Percentiles rank a stretch among this genome's conserved stretches.
Evolutionary conservation across 2,888 invertebrate genomes (phyloP).

Genomic region (Nemotelus nigrinus): DNA sequence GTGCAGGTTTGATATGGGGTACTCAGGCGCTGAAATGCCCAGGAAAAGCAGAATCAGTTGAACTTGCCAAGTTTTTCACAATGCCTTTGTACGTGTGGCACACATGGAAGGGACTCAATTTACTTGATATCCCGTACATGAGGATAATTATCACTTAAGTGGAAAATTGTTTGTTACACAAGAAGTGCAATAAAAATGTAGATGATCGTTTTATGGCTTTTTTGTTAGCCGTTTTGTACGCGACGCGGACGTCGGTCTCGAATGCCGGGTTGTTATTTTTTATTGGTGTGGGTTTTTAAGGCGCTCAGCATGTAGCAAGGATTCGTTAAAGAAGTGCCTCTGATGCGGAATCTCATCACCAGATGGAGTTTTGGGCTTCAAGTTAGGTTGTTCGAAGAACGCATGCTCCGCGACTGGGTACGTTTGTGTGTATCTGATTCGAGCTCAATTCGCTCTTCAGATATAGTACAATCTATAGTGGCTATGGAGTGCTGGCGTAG

Average conservation of each 20-base stretch:
- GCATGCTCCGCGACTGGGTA: conserved; percentile 34
- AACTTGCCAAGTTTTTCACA: no score
- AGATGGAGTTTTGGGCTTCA: conserved; percentile 56
- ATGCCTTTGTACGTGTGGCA: not conserved
- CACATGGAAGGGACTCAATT: conserved; percentile 10
- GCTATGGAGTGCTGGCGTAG: not conserved
- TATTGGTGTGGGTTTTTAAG: conserved; percentile 26
- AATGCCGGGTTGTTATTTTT: conserved; percentile 17
- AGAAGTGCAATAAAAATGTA: conserved; percentile 44
- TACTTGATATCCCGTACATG: conserved; percentile 35
- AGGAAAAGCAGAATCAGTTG: no score
- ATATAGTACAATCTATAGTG: not conserved
- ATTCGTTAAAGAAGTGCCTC: conserved; percentile 13
- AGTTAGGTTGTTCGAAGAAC: conserved; percentile 13
- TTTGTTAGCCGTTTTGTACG: conserved; percentile 42
- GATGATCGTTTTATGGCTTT: conserved; percentile 45
- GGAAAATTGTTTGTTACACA: conserved; percentile 57
- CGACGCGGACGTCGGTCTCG: conserved; percentile 15
- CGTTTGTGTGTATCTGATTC: conserved; percentile 18
- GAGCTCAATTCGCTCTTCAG: conserved; percentile 20
- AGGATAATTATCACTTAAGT: conserved; percentile 62
- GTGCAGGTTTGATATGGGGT: no score
- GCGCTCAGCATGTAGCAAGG: conserved; percentile 34
- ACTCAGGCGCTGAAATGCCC: no score
- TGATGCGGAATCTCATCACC: conserved; percentile 56